Base-by-base conservation (phyloP, 2,113 vertebrate species). In the Leptodactylus fuscus region DNA sequence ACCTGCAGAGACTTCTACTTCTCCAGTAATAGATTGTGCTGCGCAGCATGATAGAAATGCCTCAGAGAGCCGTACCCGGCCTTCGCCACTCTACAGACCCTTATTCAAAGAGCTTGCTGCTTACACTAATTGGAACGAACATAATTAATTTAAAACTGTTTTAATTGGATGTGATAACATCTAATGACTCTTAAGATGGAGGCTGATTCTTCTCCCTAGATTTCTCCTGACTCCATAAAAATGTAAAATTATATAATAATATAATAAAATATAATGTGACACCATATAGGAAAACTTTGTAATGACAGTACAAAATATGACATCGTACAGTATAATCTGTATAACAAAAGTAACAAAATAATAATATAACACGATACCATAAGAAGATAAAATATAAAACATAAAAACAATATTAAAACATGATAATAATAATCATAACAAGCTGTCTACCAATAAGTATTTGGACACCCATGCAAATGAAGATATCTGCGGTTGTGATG, bases 111-210 rank as follows among this genome's bases (percentile, higher is more conserved):
- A 12, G 32, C 36, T 24, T 5, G 53, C 29, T 75, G 58, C 55
- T 84, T 44, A 46, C 20, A 32, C 41, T 76, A 62, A 83, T 83
- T 76, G 41, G 38, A 74, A 77, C 10, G 27, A 51, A 51, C 15
- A 49, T 77, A 62, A 83, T 83, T 76, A 48, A 77, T 49, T 77
- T 67, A 38, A 77, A 77, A 7, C 73, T 36, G 73, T 51, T 85
- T 51, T 49, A 48, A 77, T 85, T 49, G 55, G 18, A 77, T 51
- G 71, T 49, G 73, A 85, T 77, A 77, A 85, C 73, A 24, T 12
- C 73, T 85, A 84, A 84, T 84, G 51, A 76, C 44, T 84, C n/a
- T n/a, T n/a, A 76, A 60, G 53, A 81, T 60, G 24, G 58, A 2
- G 29, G 1, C 46, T 38, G 77, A 29, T 76, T 62, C 12, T 34